Evolutionary conservation across 2,113 vertebrate species (phyloP).

Genomic region (Pristiophorus japonicus): DNA sequence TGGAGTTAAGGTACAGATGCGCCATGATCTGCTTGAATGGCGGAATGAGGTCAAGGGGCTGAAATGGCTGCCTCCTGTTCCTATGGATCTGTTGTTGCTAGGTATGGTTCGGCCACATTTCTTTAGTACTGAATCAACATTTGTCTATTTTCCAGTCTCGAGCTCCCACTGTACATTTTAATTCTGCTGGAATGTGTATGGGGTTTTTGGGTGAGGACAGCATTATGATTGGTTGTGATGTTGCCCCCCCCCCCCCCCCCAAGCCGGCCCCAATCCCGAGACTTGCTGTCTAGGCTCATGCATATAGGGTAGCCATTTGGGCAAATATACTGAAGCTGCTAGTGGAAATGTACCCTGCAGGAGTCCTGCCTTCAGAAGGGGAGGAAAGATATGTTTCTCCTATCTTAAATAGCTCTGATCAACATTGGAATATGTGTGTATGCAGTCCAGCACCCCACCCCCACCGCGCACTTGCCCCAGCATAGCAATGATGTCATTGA

Average conservation of each 20-base stretch:
- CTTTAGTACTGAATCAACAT: background rate
- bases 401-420: background rate
- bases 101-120: background rate
- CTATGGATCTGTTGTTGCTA: background rate
- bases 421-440: background rate
- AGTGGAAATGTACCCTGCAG: background rate
- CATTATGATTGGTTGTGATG: background rate
- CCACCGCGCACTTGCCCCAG: background rate
- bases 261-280: background rate
- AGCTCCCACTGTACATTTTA: background rate
- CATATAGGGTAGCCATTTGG: no score
- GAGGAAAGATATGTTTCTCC: background rate
- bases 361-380: background rate
- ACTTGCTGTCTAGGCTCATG: background rate
- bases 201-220: background rate
- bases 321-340: background rate
- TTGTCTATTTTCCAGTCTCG: background rate
- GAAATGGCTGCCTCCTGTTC: background rate
- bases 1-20: background rate
- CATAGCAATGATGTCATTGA: slow-evolving; percentile 25
- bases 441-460: background rate
- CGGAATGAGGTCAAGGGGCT: background rate
- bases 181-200: background rate
- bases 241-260: no score
- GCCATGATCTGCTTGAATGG: background rate